These are phyloP conservation scores for Butastur rufipennis DNA, from an alignment of 2,113 vertebrate species.

Conservation along the genomic window DNA sequence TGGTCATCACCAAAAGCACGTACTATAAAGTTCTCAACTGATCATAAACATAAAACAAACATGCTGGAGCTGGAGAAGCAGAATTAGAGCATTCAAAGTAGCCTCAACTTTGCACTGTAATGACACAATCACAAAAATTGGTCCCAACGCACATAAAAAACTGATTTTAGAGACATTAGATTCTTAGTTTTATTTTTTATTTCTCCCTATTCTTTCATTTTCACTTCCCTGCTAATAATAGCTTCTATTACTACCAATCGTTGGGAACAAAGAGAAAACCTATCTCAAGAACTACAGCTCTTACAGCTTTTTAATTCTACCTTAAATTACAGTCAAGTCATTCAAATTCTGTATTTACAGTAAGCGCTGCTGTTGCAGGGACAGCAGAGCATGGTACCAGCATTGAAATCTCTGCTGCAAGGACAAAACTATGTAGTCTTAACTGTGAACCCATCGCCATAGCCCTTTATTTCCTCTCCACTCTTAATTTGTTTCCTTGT, in stretches of 20 bases:
- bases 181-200: slow-evolving; percentile 10
- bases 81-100: background rate
- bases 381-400: background rate
- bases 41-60: background rate
- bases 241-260: slow-evolving; percentile 2
- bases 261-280: slow-evolving; percentile 38
- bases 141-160: background rate
- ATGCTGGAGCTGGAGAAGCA: background rate
- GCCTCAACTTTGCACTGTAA: background rate
- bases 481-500: background rate
- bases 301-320: slow-evolving; percentile 3
- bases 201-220: slow-evolving; percentile 45
- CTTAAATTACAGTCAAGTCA: background rate
- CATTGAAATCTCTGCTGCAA: background rate
- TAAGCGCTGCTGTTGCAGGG: background rate
- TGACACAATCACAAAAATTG: slow-evolving; percentile 4
- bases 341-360: slow-evolving; percentile 6
- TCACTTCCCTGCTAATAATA: slow-evolving; percentile 13
- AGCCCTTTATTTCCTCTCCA: background rate
- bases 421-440: background rate
- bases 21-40: background rate
- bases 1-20: background rate
- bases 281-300: background rate
- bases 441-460: background rate
- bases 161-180: background rate